phyloP scores from a whole-genome alignment of 2,888 invertebrate genomes.

The Hololepta plana region DNA sequence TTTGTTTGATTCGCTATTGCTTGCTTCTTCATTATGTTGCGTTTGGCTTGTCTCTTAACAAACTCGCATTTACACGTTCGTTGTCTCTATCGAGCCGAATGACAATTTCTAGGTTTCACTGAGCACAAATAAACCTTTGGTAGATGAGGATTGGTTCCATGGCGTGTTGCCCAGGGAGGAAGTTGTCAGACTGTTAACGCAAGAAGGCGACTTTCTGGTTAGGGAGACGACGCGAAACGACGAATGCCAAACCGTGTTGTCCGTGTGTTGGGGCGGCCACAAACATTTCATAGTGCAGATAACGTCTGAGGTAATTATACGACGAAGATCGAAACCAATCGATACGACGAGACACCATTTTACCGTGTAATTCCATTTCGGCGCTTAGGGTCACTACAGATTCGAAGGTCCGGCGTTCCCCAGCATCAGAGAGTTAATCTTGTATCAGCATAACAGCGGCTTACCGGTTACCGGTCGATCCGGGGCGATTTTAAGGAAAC shows the following conservation, averaged over 20 bases:
- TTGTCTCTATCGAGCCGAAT: conserved; percentile 4
- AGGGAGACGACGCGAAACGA: conserved; percentile 84
- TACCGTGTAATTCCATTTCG: conserved; percentile 1
- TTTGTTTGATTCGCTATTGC: no score
- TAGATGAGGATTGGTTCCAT: conserved; percentile 95
- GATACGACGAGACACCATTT: conserved; percentile 1
- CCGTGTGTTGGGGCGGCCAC: conserved; percentile 90
- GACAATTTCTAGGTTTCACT: conserved; percentile 21
- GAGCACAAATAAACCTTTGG: conserved; percentile 36
- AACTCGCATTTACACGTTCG: conserved; percentile 1
- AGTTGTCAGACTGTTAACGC: conserved; percentile 76
- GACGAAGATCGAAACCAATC: conserved; percentile 12
- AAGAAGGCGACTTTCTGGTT: conserved; percentile 88
- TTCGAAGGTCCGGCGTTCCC: conserved; percentile 91
- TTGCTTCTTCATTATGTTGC: no score
- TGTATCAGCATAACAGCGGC: conserved; percentile 73
- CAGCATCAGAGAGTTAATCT: conserved; percentile 79
- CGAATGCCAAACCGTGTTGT: conserved; percentile 81
- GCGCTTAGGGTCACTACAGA: conserved; percentile 67
- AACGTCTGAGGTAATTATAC: conserved; percentile 73
- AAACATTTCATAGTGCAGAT: conserved; percentile 97
- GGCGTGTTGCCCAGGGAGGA: conserved; percentile 92
- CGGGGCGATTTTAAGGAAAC: conserved; percentile 70
- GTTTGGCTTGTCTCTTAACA: no score
- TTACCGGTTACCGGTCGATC: conserved; percentile 83